Conservation (phyloP, 1,140 invertebrate genomes). For the Drosophila repletoides region DNA sequence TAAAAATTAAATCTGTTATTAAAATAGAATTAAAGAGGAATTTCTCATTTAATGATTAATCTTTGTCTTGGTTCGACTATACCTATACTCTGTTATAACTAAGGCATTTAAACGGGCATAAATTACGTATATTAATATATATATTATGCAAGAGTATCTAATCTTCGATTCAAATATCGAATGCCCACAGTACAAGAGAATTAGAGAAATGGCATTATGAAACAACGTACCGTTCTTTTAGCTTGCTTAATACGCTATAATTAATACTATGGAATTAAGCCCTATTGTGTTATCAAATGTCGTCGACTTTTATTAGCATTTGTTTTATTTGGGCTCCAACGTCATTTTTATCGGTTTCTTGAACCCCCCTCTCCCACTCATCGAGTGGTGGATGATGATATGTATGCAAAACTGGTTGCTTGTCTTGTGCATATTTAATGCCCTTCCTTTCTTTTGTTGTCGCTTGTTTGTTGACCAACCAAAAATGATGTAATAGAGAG, state of each 20-base stretch:
- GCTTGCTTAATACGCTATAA: conserved; percentile 5
- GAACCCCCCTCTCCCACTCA: conserved; percentile 30
- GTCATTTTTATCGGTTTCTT: conserved; percentile 63
- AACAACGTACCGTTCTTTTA: conserved; percentile 6
- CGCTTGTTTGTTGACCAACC: conserved; percentile 35
- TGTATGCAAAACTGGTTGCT: conserved; percentile 67
- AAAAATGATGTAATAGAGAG: conserved; percentile 69
- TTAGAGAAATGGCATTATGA: conserved; percentile 4
- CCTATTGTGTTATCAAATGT: conserved; percentile 21
- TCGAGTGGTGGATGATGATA: conserved; percentile 9
- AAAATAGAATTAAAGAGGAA: too few relatives aligned
- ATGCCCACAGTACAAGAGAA: too few relatives aligned
- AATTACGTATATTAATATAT: too few relatives aligned
- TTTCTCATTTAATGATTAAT: too few relatives aligned
- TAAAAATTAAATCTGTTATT: conserved; percentile 16
- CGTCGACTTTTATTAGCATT: conserved; percentile 9
- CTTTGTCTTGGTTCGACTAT: too few relatives aligned
- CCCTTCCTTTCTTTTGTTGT: conserved; percentile 43
- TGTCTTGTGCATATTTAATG: conserved; percentile 43
- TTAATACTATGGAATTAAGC: conserved; percentile 41
- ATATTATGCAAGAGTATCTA: too few relatives aligned
- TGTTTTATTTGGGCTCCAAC: conserved; percentile 21
- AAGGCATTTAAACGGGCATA: too few relatives aligned
- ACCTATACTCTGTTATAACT: too few relatives aligned
- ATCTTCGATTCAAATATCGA: too few relatives aligned